Base-by-base conservation (phyloP, 2,888 invertebrate genomes). In the Quadroppia sp. region DNA sequence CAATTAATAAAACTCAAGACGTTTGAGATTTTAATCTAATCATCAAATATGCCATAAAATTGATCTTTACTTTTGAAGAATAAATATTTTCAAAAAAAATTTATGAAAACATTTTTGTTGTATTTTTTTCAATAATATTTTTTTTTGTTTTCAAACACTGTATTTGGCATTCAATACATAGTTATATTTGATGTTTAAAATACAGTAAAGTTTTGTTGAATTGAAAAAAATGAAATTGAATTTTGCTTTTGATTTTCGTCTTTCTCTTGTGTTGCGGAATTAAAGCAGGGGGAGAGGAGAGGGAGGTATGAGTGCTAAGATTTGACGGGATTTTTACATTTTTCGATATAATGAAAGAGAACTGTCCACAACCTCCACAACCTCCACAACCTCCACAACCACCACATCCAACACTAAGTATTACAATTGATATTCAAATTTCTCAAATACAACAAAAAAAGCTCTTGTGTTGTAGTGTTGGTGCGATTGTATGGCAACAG, bases 391-490 rank as follows among this genome's bases (percentile, higher is more conserved):
- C 23, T 4, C 4, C 7, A 53, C 7, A n/a, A n/a, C 61, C n/a
- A 64, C 36, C 53, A 53, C 53, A 20, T 4, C 4, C 7, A 53
- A 11, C n/a, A 36, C 36, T 64, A 59, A 32, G 32, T 64, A 36
- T 64, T 64, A 64, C 61, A 64, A 36, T 64, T 64, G 61, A 64
- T 64, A 64, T 64, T 64, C 61, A 64, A 36, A 64, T 64, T 64
- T 64, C n/a, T 64, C 20, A 32, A 64, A 64, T 20, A 20, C 13
- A 36, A 64, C 32, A 32, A 64, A 64, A 64, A 36, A 13, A n/a
- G 32, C 61, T 64, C 36, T 64, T 64, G 61, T 64, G 61, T 64
- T 64, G 36, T 59, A 59, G 36, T 30, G 32, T 30, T 61, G 30
- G 61, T 32, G 32, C 61, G 13, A 61, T 32, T 64, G 30, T 36